Conservation (phyloP, 2,113 vertebrate genomes). For the Corythornis vintsioides region DNA sequence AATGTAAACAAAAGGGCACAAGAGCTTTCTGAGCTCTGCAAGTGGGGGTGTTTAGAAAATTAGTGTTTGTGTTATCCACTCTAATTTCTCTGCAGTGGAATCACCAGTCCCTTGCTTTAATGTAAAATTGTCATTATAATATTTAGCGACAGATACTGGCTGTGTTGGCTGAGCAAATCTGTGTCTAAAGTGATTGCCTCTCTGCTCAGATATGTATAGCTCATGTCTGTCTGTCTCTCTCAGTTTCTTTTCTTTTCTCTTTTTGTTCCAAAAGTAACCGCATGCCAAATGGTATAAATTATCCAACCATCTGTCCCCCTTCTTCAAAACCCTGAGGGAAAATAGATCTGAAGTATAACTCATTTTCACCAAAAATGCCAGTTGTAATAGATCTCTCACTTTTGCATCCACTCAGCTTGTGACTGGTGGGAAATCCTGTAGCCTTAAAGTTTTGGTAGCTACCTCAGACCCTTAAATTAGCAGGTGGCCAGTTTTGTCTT, state of each 20-base stretch:
- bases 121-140: slow-evolving; percentile 14
- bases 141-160: slow-evolving; percentile 33
- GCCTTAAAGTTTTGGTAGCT: not conserved
- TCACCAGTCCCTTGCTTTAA: not conserved
- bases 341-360: slow-evolving; percentile 60
- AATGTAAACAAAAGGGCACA: not conserved
- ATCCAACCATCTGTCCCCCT: slow-evolving; percentile 68
- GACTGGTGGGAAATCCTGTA: slow-evolving; percentile 12
- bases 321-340: slow-evolving; percentile 60
- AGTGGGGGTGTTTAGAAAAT: not conserved
- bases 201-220: slow-evolving; percentile 55
- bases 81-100: not conserved
- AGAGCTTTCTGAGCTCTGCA: not conserved
- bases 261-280: slow-evolving; percentile 11
- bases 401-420: slow-evolving; percentile 11
- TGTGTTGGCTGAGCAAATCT: slow-evolving; percentile 39
- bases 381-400: slow-evolving; percentile 51
- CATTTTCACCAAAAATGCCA: slow-evolving; percentile 56
- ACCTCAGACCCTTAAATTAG: not conserved
- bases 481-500: not conserved
- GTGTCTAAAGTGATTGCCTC: slow-evolving; percentile 7
- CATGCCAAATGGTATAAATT: slow-evolving; percentile 74
- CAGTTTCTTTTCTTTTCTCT: slow-evolving; percentile 31
- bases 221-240: slow-evolving; percentile 61
- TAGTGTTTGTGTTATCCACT: not conserved